Evolutionary conservation across 1,140 invertebrate species (phyloP).

Genomic region (Alviniconcha marisindica): DNA sequence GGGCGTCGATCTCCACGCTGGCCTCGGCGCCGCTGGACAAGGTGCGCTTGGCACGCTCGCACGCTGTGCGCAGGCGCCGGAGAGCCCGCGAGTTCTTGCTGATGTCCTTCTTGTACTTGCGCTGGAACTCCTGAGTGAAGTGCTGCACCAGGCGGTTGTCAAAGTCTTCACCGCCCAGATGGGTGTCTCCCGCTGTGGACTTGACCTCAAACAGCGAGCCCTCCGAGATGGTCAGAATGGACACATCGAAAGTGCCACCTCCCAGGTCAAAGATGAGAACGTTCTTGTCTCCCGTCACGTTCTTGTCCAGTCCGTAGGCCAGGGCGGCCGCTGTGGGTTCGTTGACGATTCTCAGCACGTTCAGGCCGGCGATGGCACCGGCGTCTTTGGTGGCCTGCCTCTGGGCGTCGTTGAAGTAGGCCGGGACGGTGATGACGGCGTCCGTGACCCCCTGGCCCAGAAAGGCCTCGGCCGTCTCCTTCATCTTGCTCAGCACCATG

Average conservation of each 20-base stretch:
- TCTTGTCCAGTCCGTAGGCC: constrained; percentile 77
- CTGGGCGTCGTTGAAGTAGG: constrained; percentile 78
- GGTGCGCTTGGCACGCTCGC: constrained; percentile 94
- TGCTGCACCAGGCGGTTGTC: constrained; percentile 97
- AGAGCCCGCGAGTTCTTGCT: constrained; percentile 91
- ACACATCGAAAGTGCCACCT: constrained; percentile 70
- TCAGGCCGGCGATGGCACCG: constrained; percentile 74
- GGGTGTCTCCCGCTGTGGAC: constrained; percentile 96
- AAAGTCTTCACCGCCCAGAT: constrained; percentile 96
- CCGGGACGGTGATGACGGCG: constrained; percentile 63
- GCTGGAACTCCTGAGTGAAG: constrained; percentile 96
- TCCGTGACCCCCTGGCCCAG: constrained; percentile 75
- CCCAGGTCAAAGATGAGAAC: constrained; percentile 71
- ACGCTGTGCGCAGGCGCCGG: constrained; percentile 91
- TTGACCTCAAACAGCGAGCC: constrained; percentile 89
- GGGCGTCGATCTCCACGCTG: constrained; percentile 62
- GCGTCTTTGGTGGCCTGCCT: constrained; percentile 76
- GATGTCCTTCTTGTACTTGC: constrained; percentile 96
- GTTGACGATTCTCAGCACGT: constrained; percentile 79
- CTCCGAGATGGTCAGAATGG: constrained; percentile 66
- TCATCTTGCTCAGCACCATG: constrained; percentile 92
- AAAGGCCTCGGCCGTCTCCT: constrained; percentile 94
- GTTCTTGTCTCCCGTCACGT: constrained; percentile 78
- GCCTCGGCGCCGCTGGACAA: constrained; percentile 61
- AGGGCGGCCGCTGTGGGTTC: constrained; percentile 78